Evolutionary conservation across 2,888 invertebrate species (phyloP), one percentile per base, ranked within the genome.

Genomic region (Drosophila buzzatii): DNA sequence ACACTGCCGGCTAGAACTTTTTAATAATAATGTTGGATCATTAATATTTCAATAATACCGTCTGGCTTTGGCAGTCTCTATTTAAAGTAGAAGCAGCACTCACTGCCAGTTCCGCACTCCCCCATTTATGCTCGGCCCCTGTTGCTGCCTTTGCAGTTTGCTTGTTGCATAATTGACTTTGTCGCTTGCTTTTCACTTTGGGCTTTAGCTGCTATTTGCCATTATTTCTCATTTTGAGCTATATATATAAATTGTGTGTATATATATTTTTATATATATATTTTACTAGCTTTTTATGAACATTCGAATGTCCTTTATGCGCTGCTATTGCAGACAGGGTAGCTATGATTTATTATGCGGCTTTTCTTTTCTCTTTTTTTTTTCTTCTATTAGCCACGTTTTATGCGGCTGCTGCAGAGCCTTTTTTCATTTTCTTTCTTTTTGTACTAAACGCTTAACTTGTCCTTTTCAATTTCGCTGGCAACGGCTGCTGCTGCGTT

Each of bases 161-260:
- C 76, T 78, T 85, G 76, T 85, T 89, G 87, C 88, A 89, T 88
- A 88, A 89, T 88, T 88, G 90, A 88, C 90, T 89, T 89, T 89
- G 83, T 83, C 88, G 85, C 80, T 81, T 67, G 73, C 70, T 75
- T 72, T 77, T 72, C 62, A 44, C 57, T 20, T 35, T 56, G 60
- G 31, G 31, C 56, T 65, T 47, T 52, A 33, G 56, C 79, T 63
- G 65, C 69, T 83, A 69, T 73, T 74, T 74, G 68, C 69, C 69
- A 81, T 85, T 85, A 81, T 79, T 85, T 71, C 79, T 75, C 89
- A 73, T 68, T 61, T 70, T 39, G 23, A 9, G 9, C 23, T 35
- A 23, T 62, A 20, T 66, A 12, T 67, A 33, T 62, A 27, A 23
- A 23, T 4, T 35, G 12, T 4, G 6, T 16, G 0, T 76, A 74